Conservation (phyloP, 2,797 vertebrate species). For the Choloepus didactylus region DNA sequence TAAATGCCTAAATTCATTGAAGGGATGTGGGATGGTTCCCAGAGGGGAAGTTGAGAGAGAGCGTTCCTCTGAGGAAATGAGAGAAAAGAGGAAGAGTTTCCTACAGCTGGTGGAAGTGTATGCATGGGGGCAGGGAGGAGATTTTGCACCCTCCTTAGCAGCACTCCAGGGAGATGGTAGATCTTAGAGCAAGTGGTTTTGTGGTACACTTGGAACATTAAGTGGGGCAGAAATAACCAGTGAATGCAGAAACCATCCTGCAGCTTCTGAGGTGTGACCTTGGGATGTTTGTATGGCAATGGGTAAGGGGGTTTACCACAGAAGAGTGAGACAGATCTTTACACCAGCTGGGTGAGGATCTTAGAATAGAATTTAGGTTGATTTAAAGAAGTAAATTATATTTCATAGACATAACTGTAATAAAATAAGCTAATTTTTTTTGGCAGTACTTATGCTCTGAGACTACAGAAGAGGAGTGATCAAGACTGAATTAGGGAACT, state of each 20-base stretch:
- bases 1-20: background rate
- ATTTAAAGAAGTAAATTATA: background rate
- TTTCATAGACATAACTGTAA: background rate
- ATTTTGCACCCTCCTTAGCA: background rate
- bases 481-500: background rate
- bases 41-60: background rate
- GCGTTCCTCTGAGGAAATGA: constrained; percentile 5
- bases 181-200: background rate
- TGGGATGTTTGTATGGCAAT: background rate
- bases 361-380: background rate
- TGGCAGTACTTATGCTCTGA: background rate
- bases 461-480: background rate
- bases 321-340: background rate
- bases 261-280: background rate
- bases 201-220: background rate
- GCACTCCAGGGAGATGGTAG: background rate
- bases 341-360: accelerated
- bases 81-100: constrained; percentile 24
- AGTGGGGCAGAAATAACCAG: background rate
- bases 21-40: background rate
- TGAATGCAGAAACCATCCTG: background rate
- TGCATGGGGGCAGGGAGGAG: accelerated
- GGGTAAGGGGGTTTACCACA: background rate
- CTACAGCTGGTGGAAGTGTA: background rate
- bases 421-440: background rate